Evolutionary conservation across 2,113 vertebrate genomes (phyloP).

Genomic region (Thermophis baileyi): DNA sequence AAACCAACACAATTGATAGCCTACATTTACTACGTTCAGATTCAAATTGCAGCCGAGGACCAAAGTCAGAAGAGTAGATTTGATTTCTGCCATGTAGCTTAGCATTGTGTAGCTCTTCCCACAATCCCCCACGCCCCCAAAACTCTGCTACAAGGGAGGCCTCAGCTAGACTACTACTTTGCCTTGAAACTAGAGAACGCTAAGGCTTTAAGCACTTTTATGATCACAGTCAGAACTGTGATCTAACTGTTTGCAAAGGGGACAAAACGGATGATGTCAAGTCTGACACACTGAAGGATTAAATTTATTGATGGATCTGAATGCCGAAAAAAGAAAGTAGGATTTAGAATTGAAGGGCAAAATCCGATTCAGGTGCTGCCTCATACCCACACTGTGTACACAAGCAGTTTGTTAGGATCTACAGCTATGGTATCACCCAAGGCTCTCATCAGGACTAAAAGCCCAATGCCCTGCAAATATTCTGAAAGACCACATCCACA

Average conservation of each 20-base stretch:
- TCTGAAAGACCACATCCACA: background rate
- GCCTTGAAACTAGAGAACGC: background rate
- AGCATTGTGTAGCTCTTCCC: background rate
- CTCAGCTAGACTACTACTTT: background rate
- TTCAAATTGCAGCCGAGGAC: background rate
- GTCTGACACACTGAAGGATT: background rate
- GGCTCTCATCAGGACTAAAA: background rate
- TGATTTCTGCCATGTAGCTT: background rate
- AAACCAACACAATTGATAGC: background rate
- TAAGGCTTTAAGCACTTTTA: background rate
- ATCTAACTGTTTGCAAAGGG: background rate
- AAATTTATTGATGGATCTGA: background rate
- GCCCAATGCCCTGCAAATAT: background rate
- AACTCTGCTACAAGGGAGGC: background rate
- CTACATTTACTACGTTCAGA: background rate
- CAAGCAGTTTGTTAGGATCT: background rate
- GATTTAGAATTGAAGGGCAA: background rate
- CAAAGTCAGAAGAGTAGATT: background rate
- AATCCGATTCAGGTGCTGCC: background rate
- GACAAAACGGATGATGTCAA: background rate
- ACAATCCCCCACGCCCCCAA: too few relatives aligned
- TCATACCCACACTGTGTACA: background rate
- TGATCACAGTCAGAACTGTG: background rate
- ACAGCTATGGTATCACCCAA: background rate
- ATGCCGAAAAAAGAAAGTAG: background rate